Evolutionary conservation across 2,113 vertebrate genomes (phyloP).

Genomic region (Neofelis nebulosa): DNA sequence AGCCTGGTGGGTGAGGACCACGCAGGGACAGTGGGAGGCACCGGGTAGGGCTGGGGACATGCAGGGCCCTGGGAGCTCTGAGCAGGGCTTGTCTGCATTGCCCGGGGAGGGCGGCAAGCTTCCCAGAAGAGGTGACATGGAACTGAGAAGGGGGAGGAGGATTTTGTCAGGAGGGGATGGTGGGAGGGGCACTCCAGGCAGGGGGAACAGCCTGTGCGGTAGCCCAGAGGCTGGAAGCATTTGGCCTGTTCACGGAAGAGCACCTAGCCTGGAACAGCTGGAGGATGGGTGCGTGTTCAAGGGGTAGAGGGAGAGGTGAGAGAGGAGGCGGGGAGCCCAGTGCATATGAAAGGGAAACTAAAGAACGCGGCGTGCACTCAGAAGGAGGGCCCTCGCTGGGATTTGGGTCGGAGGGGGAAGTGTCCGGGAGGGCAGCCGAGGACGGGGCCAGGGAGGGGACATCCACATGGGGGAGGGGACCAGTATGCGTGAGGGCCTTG

Average conservation of each 20-base stretch:
- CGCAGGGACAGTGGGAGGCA: accelerated
- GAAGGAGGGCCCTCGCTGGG: background rate
- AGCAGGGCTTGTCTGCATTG: background rate
- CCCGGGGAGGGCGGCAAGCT: accelerated
- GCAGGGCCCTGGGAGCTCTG: accelerated
- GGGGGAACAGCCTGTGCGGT: background rate
- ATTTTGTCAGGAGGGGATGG: background rate
- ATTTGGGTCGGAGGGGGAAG: too few relatives aligned
- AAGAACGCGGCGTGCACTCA: background rate
- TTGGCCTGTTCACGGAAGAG: background rate
- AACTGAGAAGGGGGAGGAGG: background rate
- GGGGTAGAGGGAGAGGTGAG: background rate
- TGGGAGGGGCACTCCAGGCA: background rate
- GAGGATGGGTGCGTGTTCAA: background rate
- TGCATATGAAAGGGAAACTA: background rate
- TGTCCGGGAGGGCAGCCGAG: too few relatives aligned
- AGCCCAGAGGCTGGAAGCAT: background rate
- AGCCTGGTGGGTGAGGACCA: background rate
- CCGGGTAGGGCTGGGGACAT: accelerated
- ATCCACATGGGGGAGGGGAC: too few relatives aligned
- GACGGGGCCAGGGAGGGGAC: background rate
- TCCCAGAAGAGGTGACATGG: background rate
- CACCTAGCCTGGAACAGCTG: background rate
- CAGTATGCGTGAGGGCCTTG: background rate
- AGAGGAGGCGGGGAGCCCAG: background rate